Evolutionary conservation across 2,888 invertebrate species (phyloP), one percentile per base, ranked within the genome.

Genomic region (Synanthedon tipuliformis): DNA sequence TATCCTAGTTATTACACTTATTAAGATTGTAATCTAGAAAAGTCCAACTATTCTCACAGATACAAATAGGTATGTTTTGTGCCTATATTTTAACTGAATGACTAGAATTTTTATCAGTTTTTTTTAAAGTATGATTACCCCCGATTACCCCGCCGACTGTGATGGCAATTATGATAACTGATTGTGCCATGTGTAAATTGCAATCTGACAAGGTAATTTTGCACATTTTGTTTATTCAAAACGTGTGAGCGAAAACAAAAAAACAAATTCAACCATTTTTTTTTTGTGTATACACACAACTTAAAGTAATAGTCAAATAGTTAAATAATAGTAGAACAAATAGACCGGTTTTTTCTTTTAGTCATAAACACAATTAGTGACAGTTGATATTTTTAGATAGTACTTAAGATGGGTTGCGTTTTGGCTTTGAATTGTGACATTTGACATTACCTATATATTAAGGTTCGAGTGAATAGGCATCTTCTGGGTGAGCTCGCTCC

Each of bases 281-380:
- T 62, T 51, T 68, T 67, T 62, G 63, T 61, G 63, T 63, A 61
- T 63, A 65, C 71, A 61, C 63, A 65, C 71, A 71, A 12, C 16
- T 49, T 67, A 69, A 68, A 61, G 59, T 69, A 78, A 82, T 85
- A 85, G 83, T 81, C 75, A 81, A 80, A 83, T 85, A 84, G 82
- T 69, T 76, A 65, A 78, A 73, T 23, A 23, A 23, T 73, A 73
- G 76, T 85, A 85, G 84, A 64, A 62, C 65, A 81, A 82, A 85
- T 85, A 86, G 78, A 75, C 86, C 83, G 83, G 86, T 79, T 86
- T 34, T 34, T 83, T 86, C 70, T 66, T 72, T 86, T 86, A 84
- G 86, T 74, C 82, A 84, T 85, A 84, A 23, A 23, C 67, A 78
- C 82, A 79, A 73, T 75, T 85, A 85, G 81, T 71, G 66, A 79